Conservation (phyloP, 2,797 vertebrate species). For the Austrolebias charrua region DNA sequence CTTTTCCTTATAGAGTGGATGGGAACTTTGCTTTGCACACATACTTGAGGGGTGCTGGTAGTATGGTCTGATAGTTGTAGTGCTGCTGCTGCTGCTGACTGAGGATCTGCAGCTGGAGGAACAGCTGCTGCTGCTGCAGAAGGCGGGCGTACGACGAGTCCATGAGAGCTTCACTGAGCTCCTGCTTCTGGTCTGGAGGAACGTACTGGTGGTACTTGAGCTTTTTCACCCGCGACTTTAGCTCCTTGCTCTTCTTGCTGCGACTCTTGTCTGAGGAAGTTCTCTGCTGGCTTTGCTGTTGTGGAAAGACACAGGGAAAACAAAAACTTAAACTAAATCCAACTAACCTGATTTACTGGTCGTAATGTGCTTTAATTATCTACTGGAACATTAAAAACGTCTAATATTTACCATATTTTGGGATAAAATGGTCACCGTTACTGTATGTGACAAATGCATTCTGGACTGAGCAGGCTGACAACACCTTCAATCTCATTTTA, state of each 20-base stretch:
- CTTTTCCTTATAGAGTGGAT: background rate
- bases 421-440: too few relatives aligned
- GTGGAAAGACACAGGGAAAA: slow-evolving; percentile 5
- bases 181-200: slow-evolving; percentile 96
- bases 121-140: slow-evolving; percentile 97
- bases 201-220: slow-evolving; percentile 99
- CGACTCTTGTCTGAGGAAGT: slow-evolving; percentile 89
- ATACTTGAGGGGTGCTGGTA: slow-evolving; percentile 96
- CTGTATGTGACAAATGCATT: too few relatives aligned
- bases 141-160: slow-evolving; percentile 95
- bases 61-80: slow-evolving; percentile 98
- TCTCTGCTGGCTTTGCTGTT: slow-evolving; percentile 94
- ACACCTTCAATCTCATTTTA: too few relatives aligned
- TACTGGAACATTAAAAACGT: too few relatives aligned
- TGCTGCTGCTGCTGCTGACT: slow-evolving; percentile 96
- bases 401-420: too few relatives aligned
- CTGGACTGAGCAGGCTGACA: too few relatives aligned
- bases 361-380: too few relatives aligned
- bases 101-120: slow-evolving; percentile 98
- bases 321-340: slow-evolving; percentile 3
- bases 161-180: slow-evolving; percentile 90
- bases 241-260: slow-evolving; percentile 94
- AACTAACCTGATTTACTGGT: too few relatives aligned
- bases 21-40: slow-evolving; percentile 33
- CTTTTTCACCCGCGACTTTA: slow-evolving; percentile 92